Conservation (phyloP, 2,797 vertebrate genomes). For the Triplophysa yarkandensis region DNA sequence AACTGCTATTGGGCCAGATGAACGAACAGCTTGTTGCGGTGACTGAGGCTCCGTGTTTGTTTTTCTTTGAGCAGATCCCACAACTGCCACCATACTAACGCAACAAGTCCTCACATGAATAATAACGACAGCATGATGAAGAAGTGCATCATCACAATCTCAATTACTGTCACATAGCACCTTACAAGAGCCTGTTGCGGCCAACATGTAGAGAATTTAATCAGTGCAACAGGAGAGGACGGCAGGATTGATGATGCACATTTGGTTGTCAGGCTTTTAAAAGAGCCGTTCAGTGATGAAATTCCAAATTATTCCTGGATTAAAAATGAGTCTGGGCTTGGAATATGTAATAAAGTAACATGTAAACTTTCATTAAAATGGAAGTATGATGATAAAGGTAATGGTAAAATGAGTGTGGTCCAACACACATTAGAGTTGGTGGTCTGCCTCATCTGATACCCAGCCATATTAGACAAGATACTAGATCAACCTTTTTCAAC, state of each 20-base stretch:
- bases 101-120: conserved; percentile 45
- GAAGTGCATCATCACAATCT: conserved; percentile 50
- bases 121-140: conserved; percentile 45
- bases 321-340: background rate
- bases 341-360: too few relatives aligned
- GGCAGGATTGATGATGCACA: conserved; percentile 26
- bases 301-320: background rate
- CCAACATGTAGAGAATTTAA: conserved; percentile 33
- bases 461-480: background rate
- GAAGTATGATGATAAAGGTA: too few relatives aligned
- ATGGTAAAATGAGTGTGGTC: too few relatives aligned
- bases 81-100: conserved; percentile 31
- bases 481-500: conserved; percentile 1
- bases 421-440: too few relatives aligned
- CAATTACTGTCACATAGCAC: conserved; percentile 40
- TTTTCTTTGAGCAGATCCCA: conserved; percentile 43
- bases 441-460: background rate
- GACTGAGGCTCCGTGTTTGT: conserved; percentile 50
- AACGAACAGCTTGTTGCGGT: conserved; percentile 58
- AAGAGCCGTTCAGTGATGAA: conserved; percentile 11
- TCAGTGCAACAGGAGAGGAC: conserved; percentile 8
- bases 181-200: conserved; percentile 37
- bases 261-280: conserved; percentile 28
- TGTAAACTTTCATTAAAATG: too few relatives aligned
- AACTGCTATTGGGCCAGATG: conserved; percentile 54